Evolutionary conservation across 2,888 invertebrate genomes (phyloP), one percentile per base, ranked within the genome.

Genomic region (Plemyria rubiginata): DNA sequence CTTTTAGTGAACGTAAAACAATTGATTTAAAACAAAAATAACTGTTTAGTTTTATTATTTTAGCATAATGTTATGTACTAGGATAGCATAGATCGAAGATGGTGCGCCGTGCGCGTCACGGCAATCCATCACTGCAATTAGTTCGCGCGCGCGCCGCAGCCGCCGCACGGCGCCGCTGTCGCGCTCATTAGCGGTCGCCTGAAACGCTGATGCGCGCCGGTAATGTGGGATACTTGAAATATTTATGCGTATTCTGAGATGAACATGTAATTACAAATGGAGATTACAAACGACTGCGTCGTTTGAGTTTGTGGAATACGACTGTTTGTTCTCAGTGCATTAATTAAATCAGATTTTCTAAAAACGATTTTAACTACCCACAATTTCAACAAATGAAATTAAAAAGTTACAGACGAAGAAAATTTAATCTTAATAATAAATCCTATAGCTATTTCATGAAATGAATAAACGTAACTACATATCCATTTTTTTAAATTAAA

Each of bases 111-210:
- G 70, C 70, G 74, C 72, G 75, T 78, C 71, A 67, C 69, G 75
- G 85, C 84, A 84, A 91, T 90, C 88, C 88, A 90, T 91, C 91
- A 90, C 82, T 76, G 78, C 78, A 85, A 91, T 90, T 91, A 88
- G 90, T 90, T 88, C 86, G 80, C 84, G 81, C 81, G 74, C 77
- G 76, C 70, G 80, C 89, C 91, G 78, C 91, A 84, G 71, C 78
- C 71, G 80, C 86, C 86, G 80, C 85, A 77, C 76, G 77, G 85
- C 87, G 88, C 88, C 81, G 82, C 85, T 86, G 89, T 84, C 84
- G 87, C 85, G 75, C 87, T 91, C 91, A 90, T 91, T 91, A 91
- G 92, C 75, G 90, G 90, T 89, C 77, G 76, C 79, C 79, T 74
- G 73, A 40, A 61, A 73, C 74, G 72, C 70, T 75, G 70, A 78